Evolutionary conservation across 2,888 invertebrate species (phyloP), one percentile per base, ranked within the genome.

Genomic region (Cheilosia vulpina): DNA sequence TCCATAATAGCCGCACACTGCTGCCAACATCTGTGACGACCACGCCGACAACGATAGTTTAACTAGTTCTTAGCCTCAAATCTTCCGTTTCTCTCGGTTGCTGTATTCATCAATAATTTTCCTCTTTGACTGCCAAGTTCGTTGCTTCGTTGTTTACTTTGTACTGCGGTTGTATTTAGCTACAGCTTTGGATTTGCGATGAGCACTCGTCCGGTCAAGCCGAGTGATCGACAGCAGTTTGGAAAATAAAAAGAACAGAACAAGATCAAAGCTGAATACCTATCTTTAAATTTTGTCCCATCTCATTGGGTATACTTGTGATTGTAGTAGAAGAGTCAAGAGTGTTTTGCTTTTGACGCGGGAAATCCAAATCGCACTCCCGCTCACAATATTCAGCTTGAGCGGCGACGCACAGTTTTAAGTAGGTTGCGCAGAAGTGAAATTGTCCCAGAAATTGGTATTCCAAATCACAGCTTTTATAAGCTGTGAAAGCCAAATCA

Each of bases 31-130:
- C 27, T 27, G 2, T 31, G 52, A 53, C 45, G 60, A 45, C 43
- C 66, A 69, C 19, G 38, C 58, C 52, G 41, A 38, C 55, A 17
- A 53, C 17, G 11, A 41, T 38, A 43, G 34, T 52, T 47, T 21
- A 75, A 60, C 55, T 34, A 57, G 76, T 85, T 80, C 58, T 71
- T 62, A 38, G 11, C 24, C 38, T 68, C 53, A 76, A 68, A 77
- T 80, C 76, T 85, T 85, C 81, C 21, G 71, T 66, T 71, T 85
- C 71, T 57, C 24, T 45, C n/a, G 17, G 34, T 55, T 82, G 34
- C 19, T 52, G 27, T 76, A 71, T 75, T 81, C 80, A 62, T 60
- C 43, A 45, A 68, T 75, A 52, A 27, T 63, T 75, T 69, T 50
- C 50, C 31, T 43, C 53, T 65, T 73, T 34, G 0, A 3, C 11